These are phyloP conservation scores for Huso huso DNA, from an alignment of 2,797 vertebrate species.

Conservation along the genomic window DNA sequence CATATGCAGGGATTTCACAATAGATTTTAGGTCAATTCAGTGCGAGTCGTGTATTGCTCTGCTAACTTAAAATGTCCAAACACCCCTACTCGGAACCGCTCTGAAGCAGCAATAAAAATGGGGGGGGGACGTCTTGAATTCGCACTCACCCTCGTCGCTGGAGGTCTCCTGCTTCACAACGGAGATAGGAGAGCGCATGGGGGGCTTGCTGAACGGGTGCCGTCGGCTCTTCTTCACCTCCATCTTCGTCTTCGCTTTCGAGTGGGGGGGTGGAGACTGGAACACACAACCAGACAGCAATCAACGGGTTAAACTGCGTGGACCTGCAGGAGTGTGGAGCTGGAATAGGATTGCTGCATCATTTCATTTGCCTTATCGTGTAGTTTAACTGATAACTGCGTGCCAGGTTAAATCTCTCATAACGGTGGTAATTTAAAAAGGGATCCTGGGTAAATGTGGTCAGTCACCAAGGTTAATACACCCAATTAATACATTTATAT, in stretches of 20 bases:
- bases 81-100: no score
- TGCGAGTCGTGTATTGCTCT: no score
- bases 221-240: slow-evolving; percentile 91
- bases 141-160: slow-evolving; percentile 74
- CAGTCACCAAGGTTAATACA: no score
- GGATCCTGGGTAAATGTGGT: no score
- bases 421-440: no score
- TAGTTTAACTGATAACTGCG: no score
- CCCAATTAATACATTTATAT: no score
- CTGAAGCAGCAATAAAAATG: background rate
- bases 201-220: slow-evolving; percentile 84
- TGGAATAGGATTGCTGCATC: background rate
- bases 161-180: slow-evolving; percentile 85
- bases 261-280: slow-evolving; percentile 54
- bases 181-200: slow-evolving; percentile 76
- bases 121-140: background rate
- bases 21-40: background rate
- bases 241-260: slow-evolving; percentile 78
- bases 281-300: slow-evolving; percentile 10
- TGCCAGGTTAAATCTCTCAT: no score
- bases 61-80: no score
- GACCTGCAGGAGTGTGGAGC: no score
- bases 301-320: no score
- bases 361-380: background rate
- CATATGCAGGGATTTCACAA: no score